Base-by-base conservation (phyloP, 2,113 vertebrate genomes). In the Fukomys damarensis region DNA sequence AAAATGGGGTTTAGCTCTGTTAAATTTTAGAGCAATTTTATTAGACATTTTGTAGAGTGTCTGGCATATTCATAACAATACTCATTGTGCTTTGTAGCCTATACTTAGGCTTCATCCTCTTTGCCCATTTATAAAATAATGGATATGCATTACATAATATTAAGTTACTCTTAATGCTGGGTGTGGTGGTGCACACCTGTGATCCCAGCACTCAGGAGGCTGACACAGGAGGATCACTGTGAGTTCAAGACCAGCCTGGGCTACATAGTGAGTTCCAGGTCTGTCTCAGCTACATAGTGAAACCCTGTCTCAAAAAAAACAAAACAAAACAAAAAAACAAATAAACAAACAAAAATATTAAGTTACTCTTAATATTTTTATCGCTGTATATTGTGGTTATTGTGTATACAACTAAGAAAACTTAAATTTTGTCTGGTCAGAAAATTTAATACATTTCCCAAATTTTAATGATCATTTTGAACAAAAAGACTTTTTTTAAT, bases 11-110 rank as follows among this genome's bases (percentile, higher is more conserved):
- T 74, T 95, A 66, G 19, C 14, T 94, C n/a, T 26, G 52, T 66
- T 94, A 77, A 86, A 32, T 84, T 94, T 86, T 90, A 76, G 22
- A 65, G 24, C 84, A 74, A 9, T 84, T 93, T 86, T 77, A 35
- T 63, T 61, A 94, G 84, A 92, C 3, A 82, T 43, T 96, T 83
- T 93, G 76, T 9, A 74, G 11, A 59, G 63, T 74, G 35, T 85
- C 56, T 92, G 79, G 7, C 49, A 92, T 35, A 61, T 89, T 54
- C 24, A 83, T 17, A 35, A 24, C 35, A 83, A 63, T 96, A 84
- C 81, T 66, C 30, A 12, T 7, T 68, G 8, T 92, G 30, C 76
- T 86, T 92, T 91, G 19, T 70, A 56, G 43, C 54, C 13, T 20
- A 74, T n/a, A 11, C 20, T 80, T 28, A 76, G 26, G 17, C 54